Base-by-base conservation (phyloP, 2,797 vertebrate species). In the Monodelphis domestica region DNA sequence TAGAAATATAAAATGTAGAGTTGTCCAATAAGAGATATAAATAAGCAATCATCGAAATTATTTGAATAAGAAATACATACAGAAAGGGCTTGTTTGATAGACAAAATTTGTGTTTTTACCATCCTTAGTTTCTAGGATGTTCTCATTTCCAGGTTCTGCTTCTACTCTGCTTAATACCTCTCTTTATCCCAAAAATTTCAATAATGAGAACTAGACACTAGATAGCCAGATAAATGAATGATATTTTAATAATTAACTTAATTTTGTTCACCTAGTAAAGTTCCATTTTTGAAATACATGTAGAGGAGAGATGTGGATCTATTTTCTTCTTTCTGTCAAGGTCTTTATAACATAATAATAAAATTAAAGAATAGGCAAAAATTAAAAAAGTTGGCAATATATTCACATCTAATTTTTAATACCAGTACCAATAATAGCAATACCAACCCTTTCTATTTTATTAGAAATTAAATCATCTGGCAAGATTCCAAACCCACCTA, bases 381-480 rank as follows among this genome's bases (percentile, higher is more conserved):
- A 50, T 4, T 53, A 59, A 93, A 88, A 93, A 24, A 38, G 0
- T 38, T 21, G 10, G 54, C 12, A 57, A 24, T 55, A 84, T 56
- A 84, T n/a, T 84, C 33, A 30, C 90, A 91, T 7, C 90, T 89
- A 45, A 59, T 78, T 89, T 78, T 84, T 55, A 4, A 53, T n/a
- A n/a, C n/a, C n/a, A n/a, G n/a, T n/a, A 92, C n/a, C 94, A 59
- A 50, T 91, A 94, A 93, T 91, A 29, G 11, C 45, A 92, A 91
- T 93, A 2, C 9, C 57, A 10, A 63, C 29, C 63, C 3, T 14
- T 95, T 89, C 11, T 6, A 90, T 54, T 2, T 91, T 33, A 24
- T 33, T 51, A 87, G 87, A 78, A 87, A 33, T 30, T 28, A 10
- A 63, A 55, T 30, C 3, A 52, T 38, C 1, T 56, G 53, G 14